A percentile compares a stretch with the other conserved stretches of the same genome.
These are phyloP conservation scores for Druon quercuslanigerum DNA, from an alignment of 1,140 invertebrate genomes.

Conservation along the genomic window DNA sequence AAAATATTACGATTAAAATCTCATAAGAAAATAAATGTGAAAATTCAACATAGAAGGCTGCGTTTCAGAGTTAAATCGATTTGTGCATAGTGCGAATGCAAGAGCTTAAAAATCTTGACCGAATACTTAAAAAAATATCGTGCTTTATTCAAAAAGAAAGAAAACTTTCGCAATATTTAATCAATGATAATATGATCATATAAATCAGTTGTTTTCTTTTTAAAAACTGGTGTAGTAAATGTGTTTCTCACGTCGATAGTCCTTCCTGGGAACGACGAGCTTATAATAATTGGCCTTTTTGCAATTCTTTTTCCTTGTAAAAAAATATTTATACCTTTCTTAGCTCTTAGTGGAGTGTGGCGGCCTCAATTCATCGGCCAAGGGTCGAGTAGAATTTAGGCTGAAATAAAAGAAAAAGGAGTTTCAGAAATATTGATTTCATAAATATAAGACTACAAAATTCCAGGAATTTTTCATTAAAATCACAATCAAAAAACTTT, in stretches of 20 bases:
- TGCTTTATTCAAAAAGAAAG: neutral
- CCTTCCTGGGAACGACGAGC: neutral
- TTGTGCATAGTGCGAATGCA: neutral
- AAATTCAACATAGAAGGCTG: neutral
- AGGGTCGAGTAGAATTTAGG: conserved; percentile 72
- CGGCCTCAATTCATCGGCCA: conserved; percentile 60
- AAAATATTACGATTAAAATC: too few species aligned
- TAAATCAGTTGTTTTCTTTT: neutral
- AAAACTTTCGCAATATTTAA: neutral
- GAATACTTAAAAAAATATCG: conserved; percentile 5
- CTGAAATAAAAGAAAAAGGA: conserved; percentile 56
- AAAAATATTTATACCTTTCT: conserved; percentile 29
- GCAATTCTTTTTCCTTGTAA: conserved; percentile 6
- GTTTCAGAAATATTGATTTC: conserved; percentile 27
- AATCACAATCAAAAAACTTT: too few species aligned
- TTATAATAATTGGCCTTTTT: conserved; percentile 19
- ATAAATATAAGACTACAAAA: neutral
- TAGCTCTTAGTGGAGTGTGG: neutral
- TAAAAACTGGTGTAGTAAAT: neutral
- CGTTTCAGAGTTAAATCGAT: neutral
- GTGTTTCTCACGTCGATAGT: conserved; percentile 1
- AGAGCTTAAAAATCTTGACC: neutral
- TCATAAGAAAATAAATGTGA: neutral
- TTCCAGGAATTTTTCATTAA: too few species aligned
- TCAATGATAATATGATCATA: neutral